Evolutionary conservation across 2,113 vertebrate genomes (phyloP).

Genomic region (Solea senegalensis): DNA sequence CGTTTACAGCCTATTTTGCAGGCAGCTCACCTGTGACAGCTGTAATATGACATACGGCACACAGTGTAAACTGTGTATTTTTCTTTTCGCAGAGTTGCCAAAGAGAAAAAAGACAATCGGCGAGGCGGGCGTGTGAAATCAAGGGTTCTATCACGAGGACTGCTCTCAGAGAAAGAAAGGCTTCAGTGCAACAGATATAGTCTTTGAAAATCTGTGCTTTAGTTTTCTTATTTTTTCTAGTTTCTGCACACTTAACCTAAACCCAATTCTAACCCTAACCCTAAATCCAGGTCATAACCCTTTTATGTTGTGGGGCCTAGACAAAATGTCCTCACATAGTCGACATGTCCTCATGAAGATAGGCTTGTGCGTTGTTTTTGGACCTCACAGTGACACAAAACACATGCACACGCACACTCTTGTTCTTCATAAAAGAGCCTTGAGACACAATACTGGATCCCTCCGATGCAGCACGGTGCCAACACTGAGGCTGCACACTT

Average conservation of each 20-base stretch:
- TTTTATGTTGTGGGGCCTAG: too few relatives aligned
- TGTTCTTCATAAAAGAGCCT: constrained; percentile 29
- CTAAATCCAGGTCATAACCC: too few relatives aligned
- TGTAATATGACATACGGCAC: constrained; percentile 1
- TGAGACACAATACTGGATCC: constrained; percentile 47
- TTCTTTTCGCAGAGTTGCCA: not conserved
- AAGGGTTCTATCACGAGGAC: not conserved
- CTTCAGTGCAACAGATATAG: not conserved
- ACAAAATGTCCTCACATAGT: too few relatives aligned
- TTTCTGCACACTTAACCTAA: too few relatives aligned
- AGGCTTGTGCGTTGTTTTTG: too few relatives aligned
- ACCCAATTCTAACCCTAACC: too few relatives aligned
- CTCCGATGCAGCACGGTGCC: constrained; percentile 62
- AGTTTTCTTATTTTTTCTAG: too few relatives aligned
- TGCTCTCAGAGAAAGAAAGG: not conserved
- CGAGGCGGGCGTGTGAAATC: not conserved
- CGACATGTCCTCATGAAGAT: too few relatives aligned
- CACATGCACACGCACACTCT: not conserved
- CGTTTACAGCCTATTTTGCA: not conserved
- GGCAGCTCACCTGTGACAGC: constrained; percentile 9
- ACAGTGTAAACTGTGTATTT: not conserved
- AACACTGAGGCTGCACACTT: constrained; percentile 63
- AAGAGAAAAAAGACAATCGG: not conserved
- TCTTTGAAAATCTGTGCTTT: too few relatives aligned
- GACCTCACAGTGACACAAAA: not conserved